These are phyloP conservation scores for Periophthalmus modestus DNA, from an alignment of 2,113 vertebrate species.

Conservation along the genomic window DNA sequence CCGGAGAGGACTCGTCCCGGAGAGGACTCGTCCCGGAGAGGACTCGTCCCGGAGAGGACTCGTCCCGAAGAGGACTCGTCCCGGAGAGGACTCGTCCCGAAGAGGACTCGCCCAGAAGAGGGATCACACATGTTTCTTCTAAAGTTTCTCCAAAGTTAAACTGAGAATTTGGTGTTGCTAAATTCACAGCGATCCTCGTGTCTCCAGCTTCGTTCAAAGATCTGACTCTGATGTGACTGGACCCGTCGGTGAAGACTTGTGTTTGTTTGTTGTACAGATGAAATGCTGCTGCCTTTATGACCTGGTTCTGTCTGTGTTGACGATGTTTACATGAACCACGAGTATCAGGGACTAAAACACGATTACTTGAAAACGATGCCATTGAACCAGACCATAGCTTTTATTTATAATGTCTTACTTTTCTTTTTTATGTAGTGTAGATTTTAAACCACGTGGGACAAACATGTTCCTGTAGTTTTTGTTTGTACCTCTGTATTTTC, in stretches of 20 bases:
- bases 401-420: slow-evolving; percentile 70
- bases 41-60: too few relatives aligned
- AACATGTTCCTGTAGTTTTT: slow-evolving; percentile 28
- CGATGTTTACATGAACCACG: slow-evolving; percentile 81
- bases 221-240: slow-evolving; percentile 51
- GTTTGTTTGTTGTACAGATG: slow-evolving; percentile 57
- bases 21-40: too few relatives aligned
- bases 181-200: slow-evolving; percentile 33
- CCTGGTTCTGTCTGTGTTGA: slow-evolving; percentile 72
- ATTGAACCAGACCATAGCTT: slow-evolving; percentile 77
- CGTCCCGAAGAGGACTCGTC: too few relatives aligned
- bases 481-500: slow-evolving; percentile 52
- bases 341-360: slow-evolving; percentile 83
- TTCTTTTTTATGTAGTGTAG: slow-evolving; percentile 57
- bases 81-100: too few relatives aligned
- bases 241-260: slow-evolving; percentile 47
- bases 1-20: too few relatives aligned
- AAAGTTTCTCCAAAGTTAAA: slow-evolving; percentile 1
- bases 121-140: background rate
- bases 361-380: slow-evolving; percentile 87
- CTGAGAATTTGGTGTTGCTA: slow-evolving; percentile 22
- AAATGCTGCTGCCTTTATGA: slow-evolving; percentile 79
- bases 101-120: background rate
- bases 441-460: slow-evolving; percentile 52
- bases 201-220: slow-evolving; percentile 54